phyloP scores from a whole-genome alignment of 2,888 invertebrate genomes.

The Abrostola triplasia region DNA sequence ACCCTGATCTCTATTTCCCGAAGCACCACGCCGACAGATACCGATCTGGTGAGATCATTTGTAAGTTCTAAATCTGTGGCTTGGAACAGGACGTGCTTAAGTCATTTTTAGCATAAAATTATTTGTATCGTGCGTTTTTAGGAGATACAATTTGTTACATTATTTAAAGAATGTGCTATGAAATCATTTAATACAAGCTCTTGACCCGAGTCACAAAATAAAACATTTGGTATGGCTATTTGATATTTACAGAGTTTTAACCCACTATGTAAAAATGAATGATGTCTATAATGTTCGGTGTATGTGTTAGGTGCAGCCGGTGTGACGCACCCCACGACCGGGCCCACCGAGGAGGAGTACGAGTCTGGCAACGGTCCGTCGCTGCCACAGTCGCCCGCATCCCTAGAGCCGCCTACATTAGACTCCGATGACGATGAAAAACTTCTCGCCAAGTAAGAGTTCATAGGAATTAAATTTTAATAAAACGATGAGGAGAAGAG shows the following conservation, averaged over 20 bases:
- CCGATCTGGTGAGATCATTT: constrained; percentile 76
- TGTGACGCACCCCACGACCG: constrained; percentile 59
- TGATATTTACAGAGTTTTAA: neutral
- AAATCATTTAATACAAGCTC: neutral
- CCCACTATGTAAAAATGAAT: neutral
- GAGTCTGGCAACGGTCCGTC: constrained; percentile 99
- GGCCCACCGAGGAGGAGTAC: constrained; percentile 95
- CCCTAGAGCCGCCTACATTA: constrained; percentile 93
- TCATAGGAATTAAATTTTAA: no score
- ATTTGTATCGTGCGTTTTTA: neutral
- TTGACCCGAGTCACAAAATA: neutral
- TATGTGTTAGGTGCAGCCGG: constrained; percentile 22
- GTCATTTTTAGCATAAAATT: constrained; percentile 26
- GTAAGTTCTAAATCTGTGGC: constrained; percentile 53
- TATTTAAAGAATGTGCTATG: no score
- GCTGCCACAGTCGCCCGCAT: constrained; percentile 97
- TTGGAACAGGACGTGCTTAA: constrained; percentile 28
- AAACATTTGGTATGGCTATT: neutral
- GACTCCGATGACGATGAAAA: constrained; percentile 96
- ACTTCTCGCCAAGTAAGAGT: constrained; percentile 84
- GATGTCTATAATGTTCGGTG: neutral
- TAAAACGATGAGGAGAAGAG: neutral
- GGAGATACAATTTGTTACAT: no score
- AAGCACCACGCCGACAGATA: constrained; percentile 89
- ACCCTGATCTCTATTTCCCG: constrained; percentile 97